These are phyloP conservation scores for Mactromeris polynyma DNA, from an alignment of 2,888 invertebrate species.

Conservation along the genomic window DNA sequence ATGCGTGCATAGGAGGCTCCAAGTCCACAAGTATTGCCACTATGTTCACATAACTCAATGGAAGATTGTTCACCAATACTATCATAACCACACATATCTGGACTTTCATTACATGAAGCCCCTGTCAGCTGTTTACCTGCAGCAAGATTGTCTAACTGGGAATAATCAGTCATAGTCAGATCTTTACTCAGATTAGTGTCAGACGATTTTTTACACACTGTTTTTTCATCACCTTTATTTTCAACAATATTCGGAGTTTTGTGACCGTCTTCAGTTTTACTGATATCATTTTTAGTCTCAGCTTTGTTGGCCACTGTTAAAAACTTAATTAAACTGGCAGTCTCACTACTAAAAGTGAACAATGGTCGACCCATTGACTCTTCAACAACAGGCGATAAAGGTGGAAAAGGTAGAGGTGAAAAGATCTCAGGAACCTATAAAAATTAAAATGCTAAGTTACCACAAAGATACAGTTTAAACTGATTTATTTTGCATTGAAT, in stretches of 20 bases:
- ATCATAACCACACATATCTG: not conserved
- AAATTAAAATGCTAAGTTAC: no score
- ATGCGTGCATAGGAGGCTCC: not conserved
- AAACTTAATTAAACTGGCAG: conserved; percentile 80
- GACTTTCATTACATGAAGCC: not conserved
- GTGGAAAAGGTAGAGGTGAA: conserved; percentile 38
- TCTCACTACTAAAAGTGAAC: conserved; percentile 80
- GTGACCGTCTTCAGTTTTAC: not conserved
- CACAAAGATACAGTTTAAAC: no score
- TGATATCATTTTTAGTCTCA: not conserved
- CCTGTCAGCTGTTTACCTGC: not conserved
- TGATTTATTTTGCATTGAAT: no score
- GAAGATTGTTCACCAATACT: not conserved
- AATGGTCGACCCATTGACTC: conserved; percentile 69
- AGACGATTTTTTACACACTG: not conserved
- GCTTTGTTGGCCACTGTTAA: conserved; percentile 72
- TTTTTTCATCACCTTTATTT: not conserved
- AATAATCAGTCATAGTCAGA: not conserved
- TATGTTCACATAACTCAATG: not conserved
- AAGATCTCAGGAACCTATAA: conserved; percentile 64
- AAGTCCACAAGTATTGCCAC: not conserved
- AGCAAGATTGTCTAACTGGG: not conserved
- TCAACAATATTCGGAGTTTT: not conserved
- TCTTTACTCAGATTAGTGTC: not conserved
- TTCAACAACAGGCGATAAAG: conserved; percentile 40